Percentiles rank a stretch among this genome's conserved stretches.
Evolutionary conservation across 92 coral and sea anemone species (phyloP).

Genomic region (Porites divaricata): DNA sequence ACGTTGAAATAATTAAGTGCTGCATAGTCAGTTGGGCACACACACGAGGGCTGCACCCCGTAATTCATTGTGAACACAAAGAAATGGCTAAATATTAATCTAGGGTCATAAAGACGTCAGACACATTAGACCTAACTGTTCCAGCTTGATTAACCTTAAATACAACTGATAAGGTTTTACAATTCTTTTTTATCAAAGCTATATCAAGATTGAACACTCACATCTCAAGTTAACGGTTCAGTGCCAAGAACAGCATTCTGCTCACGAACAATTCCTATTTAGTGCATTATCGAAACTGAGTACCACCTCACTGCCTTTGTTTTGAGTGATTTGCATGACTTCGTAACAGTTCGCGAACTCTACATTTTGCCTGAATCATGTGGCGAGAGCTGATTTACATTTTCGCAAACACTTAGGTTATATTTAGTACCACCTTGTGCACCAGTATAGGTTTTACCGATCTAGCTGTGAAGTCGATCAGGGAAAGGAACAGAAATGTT

Average conservation of each 20-base stretch:
- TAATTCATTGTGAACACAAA: too few species aligned
- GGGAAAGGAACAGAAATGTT: not conserved
- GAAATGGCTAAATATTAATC: too few species aligned
- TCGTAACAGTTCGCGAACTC: not conserved
- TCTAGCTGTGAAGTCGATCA: slow-evolving; percentile 1
- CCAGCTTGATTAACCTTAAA: not conserved
- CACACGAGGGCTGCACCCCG: not conserved
- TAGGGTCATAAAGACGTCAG: too few species aligned
- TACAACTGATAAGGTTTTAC: not conserved
- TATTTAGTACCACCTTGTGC: not conserved
- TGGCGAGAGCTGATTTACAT: not conserved
- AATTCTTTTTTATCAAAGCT: not conserved
- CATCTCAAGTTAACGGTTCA: not conserved
- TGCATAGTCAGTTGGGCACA: not conserved
- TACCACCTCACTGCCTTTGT: not conserved
- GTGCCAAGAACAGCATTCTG: not conserved
- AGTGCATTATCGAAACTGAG: too few species aligned
- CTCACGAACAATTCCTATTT: not conserved
- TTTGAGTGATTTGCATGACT: too few species aligned
- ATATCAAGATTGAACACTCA: not conserved
- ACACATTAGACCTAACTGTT: not conserved
- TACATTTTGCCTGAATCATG: not conserved
- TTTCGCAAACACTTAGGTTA: not conserved
- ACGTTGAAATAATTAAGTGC: slow-evolving; percentile 5
- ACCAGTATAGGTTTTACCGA: slow-evolving; percentile 7